Evolutionary conservation across 2,888 invertebrate species (phyloP).

Genomic region (Leptinotarsa juncta): DNA sequence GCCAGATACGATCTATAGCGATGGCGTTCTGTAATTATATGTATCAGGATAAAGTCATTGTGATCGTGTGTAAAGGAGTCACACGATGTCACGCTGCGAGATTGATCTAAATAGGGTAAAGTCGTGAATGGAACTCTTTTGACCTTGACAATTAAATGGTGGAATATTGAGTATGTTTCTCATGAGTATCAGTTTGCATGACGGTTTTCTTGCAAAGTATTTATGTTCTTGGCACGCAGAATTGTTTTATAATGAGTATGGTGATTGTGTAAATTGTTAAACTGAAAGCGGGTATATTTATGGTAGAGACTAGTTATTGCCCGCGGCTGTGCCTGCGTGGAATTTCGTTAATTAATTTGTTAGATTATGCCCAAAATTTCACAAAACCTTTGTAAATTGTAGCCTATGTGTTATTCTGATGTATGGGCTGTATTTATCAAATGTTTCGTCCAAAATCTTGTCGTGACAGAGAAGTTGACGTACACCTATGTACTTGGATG

Average conservation of each 20-base stretch:
- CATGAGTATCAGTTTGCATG: constrained; percentile 40
- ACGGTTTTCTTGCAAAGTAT: constrained; percentile 3
- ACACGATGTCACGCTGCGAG: constrained; percentile 58
- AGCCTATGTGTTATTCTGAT: too few relatives aligned
- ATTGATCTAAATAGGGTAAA: constrained; percentile 61
- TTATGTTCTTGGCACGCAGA: neutral
- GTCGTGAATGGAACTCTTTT: constrained; percentile 58
- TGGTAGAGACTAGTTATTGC: too few relatives aligned
- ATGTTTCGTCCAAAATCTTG: constrained; percentile 23
- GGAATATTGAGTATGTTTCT: constrained; percentile 38
- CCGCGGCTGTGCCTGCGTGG: too few relatives aligned
- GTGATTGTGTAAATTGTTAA: neutral
- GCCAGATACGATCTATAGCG: constrained; percentile 26
- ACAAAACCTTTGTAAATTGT: too few relatives aligned
- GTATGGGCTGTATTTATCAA: too few relatives aligned
- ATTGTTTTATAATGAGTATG: neutral
- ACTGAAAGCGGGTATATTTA: constrained; percentile 16
- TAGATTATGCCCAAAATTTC: too few relatives aligned
- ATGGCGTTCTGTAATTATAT: constrained; percentile 54
- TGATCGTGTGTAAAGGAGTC: constrained; percentile 56
- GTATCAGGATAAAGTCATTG: constrained; percentile 58
- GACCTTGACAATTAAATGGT: constrained; percentile 58
- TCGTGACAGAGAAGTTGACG: constrained; percentile 32
- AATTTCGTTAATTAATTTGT: too few relatives aligned
- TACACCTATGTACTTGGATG: constrained; percentile 45